A percentile compares a stretch with the other conserved stretches of the same genome.
Conservation (phyloP, 2,888 invertebrate species). For the Lasioglossum pauxillum region DNA sequence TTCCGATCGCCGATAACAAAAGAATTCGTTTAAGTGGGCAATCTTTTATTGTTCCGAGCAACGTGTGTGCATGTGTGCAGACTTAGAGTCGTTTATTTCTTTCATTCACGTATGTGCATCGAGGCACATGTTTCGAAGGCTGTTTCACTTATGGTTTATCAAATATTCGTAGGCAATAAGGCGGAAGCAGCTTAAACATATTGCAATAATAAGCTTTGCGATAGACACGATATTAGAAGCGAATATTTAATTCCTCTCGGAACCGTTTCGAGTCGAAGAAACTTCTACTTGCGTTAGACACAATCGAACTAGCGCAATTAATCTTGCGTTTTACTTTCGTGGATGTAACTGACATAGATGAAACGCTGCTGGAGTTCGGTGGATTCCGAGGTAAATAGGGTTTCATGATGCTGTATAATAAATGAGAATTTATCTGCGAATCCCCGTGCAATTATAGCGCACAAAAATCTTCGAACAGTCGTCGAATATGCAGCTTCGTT, state of each 20-base stretch:
- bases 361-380: constrained; percentile 19
- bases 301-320: constrained; percentile 32
- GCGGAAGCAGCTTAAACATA: background rate
- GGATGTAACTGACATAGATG: constrained; percentile 22
- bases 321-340: constrained; percentile 32
- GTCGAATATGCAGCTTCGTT: background rate
- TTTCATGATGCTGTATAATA: constrained; percentile 6
- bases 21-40: background rate
- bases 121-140: background rate
- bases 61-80: background rate
- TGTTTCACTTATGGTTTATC: background rate
- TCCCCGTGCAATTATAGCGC: background rate
- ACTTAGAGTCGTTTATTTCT: background rate
- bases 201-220: background rate
- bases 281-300: constrained; percentile 12
- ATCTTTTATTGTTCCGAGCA: background rate
- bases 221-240: background rate
- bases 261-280: background rate
- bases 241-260: constrained; percentile 14
- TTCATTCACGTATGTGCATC: background rate
- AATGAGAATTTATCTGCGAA: background rate
- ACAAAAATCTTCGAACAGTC: background rate
- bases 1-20: background rate
- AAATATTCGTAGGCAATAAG: background rate
- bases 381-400: constrained; percentile 12